phyloP scores from a whole-genome alignment of 2,797 vertebrate genomes.

The Muscicapa comitata region DNA sequence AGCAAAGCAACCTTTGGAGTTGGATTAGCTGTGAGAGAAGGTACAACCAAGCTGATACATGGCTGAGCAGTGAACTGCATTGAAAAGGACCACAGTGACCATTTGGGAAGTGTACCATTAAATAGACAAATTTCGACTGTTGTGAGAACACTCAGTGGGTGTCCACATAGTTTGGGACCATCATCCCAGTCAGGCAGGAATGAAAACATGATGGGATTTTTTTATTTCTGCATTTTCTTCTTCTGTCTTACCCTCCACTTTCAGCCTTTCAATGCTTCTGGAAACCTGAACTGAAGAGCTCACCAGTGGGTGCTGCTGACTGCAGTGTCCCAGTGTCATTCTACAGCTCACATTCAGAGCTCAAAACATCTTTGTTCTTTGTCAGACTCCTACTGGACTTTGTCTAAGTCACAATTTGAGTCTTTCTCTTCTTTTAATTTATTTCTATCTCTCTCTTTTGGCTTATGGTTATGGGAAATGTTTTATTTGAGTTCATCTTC shows the following conservation, averaged over 20 bases:
- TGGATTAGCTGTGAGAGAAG: neutral
- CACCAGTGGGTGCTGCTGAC: neutral
- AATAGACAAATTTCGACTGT: neutral
- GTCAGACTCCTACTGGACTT: neutral
- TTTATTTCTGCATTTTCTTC: neutral
- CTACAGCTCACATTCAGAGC: neutral
- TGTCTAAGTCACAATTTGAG: neutral
- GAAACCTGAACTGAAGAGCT: neutral
- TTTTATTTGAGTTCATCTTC: neutral
- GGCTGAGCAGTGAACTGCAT: neutral
- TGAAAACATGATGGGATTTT: neutral
- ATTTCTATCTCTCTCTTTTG: neutral
- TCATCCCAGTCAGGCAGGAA: neutral
- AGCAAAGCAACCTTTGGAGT: neutral
- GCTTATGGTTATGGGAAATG: neutral
- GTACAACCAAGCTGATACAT: neutral
- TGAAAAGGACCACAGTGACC: neutral
- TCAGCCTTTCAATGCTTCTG: neutral
- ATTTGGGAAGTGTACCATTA: neutral
- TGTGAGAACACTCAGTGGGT: neutral
- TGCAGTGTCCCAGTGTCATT: neutral
- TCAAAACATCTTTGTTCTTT: neutral
- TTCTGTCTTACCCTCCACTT: rapidly evolving
- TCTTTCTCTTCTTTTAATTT: neutral
- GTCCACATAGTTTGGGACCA: neutral